Base-by-base conservation (phyloP, 2,888 invertebrate species). In the Cancer borealis region DNA sequence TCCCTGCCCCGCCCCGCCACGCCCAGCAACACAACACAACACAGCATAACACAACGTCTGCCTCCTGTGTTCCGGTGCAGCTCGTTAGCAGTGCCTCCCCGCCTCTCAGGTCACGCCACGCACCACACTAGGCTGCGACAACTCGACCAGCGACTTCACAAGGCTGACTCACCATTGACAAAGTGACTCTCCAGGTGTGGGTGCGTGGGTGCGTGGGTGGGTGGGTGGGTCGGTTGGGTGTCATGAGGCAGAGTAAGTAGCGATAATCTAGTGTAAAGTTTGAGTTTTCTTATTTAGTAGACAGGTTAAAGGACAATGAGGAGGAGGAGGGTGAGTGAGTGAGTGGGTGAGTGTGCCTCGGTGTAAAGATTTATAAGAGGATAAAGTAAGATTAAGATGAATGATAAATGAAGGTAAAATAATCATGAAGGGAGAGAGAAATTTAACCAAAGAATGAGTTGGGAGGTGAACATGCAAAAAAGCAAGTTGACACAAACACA, bases 11-110 rank as follows among this genome's bases (percentile, higher is more conserved):
- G 60, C 60, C 21, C 17, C 60, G 60, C 60, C 60, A 60, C 60
- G 60, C 60, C 60, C 60, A 60, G 60, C 60, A 60, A 60, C 60
- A 60, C 60, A 60, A 79, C n/a, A 73, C 30, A 79, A 79, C 73
- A 79, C 73, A 79, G 26, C 73, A 26, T 8, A 79, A 54, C 54
- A 54, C 54, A 54, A 79, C 26, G 73, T 79, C 26, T n/a, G 30
- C 73, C 73, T 79, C 26, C 73, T 79, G 73, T 79, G 30, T 79
- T 79, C 73, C 73, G 26, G 73, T 30, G 73, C 73, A 79, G 73
- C 73, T 79, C 73, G 73, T 30, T 79, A 79, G n/a, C 26, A 79
- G 26, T 79, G 73, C 73, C 26, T 10, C 73, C 73, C 73, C n/a
- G n/a, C 26, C 73, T 79, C 73, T 26, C 73, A 6, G 73, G 26